Percentiles rank a stretch among this genome's conserved stretches.
phyloP scores from a whole-genome alignment of 2,113 vertebrate species.

The Gallinago media region DNA sequence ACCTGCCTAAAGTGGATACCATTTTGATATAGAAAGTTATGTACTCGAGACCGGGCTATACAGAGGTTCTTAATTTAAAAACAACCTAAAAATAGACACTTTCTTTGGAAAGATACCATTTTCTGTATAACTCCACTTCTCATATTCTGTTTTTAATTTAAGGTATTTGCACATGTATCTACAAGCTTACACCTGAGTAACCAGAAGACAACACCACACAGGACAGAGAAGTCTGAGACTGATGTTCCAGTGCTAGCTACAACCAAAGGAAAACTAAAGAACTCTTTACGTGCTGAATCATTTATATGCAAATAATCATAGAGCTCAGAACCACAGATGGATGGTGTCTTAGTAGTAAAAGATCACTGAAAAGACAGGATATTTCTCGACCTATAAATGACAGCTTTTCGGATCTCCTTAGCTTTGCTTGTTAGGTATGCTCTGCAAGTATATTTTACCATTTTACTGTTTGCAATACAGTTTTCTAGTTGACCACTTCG shows the following conservation, averaged over 20 bases:
- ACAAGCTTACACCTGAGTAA: background rate
- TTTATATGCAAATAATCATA: background rate
- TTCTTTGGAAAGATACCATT: background rate
- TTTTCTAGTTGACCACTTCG: constrained; percentile 7
- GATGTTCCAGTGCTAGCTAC: background rate
- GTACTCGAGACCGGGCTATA: background rate
- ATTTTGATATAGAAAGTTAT: background rate
- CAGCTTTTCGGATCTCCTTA: background rate
- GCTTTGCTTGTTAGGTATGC: background rate
- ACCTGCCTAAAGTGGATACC: background rate
- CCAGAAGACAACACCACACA: background rate
- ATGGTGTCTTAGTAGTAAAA: background rate
- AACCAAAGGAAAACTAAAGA: background rate
- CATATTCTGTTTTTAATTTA: background rate
- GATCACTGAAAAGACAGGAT: background rate
- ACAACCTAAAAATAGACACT: background rate
- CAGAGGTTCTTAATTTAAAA: background rate
- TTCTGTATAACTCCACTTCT: background rate
- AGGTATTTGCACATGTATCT: background rate
- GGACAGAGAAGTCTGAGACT: background rate
- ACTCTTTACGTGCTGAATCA: background rate
- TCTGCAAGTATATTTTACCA: background rate
- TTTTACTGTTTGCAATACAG: constrained; percentile 9
- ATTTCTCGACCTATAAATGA: background rate
- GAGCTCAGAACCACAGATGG: background rate